A percentile compares a stretch with the other conserved stretches of the same genome.
Conservation (phyloP, 2,113 vertebrate species). For the Bostrychus sinensis region DNA sequence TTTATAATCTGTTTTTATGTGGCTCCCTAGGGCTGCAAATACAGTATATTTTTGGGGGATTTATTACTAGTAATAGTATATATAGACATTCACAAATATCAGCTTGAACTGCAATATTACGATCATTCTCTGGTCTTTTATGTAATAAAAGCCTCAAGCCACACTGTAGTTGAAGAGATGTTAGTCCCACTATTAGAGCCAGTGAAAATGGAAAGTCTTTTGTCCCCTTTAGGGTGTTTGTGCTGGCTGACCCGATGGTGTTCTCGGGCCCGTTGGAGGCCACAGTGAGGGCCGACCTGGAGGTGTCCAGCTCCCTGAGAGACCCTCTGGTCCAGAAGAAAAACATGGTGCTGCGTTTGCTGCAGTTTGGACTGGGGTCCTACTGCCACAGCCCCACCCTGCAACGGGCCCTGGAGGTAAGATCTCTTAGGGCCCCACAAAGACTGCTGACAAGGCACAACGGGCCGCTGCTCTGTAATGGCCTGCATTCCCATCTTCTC, state of each 20-base stretch:
- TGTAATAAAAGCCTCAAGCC: not conserved
- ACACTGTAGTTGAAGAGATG: not conserved
- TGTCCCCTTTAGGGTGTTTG: conserved; percentile 79
- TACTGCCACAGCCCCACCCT: conserved; percentile 63
- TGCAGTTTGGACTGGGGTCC: conserved; percentile 79
- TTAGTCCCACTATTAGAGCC: not conserved
- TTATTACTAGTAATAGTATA: no score
- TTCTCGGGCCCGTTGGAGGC: conserved; percentile 82
- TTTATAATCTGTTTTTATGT: no score
- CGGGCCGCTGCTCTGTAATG: no score
- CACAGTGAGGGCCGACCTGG: conserved; percentile 72
- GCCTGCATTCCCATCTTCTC: no score
- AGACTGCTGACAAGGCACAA: no score
- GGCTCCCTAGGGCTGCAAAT: no score
- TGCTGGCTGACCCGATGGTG: conserved; percentile 86
- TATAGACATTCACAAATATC: no score
- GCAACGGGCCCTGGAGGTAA: conserved; percentile 79
- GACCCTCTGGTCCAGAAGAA: conserved; percentile 73
- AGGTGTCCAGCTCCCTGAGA: conserved; percentile 63
- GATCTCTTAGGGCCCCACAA: no score
- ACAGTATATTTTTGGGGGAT: no score
- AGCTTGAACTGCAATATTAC: no score
- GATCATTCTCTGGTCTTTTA: no score
- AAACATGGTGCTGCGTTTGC: conserved; percentile 72
- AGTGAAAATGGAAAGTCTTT: not conserved